Conservation (phyloP, 1,140 invertebrate species). For the Cotesia chilonis region DNA sequence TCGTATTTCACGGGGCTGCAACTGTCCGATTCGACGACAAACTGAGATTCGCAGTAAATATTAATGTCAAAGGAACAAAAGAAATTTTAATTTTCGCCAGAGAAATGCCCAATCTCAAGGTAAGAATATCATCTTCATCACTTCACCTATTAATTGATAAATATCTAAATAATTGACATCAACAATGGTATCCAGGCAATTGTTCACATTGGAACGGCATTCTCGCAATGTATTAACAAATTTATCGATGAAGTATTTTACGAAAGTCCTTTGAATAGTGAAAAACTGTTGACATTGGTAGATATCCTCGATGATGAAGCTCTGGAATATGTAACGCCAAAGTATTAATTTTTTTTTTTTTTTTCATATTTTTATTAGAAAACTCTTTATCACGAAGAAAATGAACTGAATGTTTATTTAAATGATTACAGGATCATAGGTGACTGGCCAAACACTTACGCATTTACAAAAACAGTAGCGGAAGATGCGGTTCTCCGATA, state of each 20-base stretch:
- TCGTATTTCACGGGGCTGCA: constrained; percentile 90
- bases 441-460: constrained; percentile 86
- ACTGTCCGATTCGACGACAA: constrained; percentile 90
- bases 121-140: constrained; percentile 48
- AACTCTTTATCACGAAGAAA: background rate
- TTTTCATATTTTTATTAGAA: background rate
- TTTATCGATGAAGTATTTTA: constrained; percentile 72
- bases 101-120: constrained; percentile 74
- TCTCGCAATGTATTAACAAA: constrained; percentile 70
- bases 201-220: constrained; percentile 74
- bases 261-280: constrained; percentile 57
- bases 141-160: constrained; percentile 7
- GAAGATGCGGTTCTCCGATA: constrained; percentile 77
- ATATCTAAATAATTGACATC: background rate
- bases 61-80: constrained; percentile 72
- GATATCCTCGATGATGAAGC: constrained; percentile 59
- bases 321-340: constrained; percentile 56
- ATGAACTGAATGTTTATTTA: background rate
- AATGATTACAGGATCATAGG: constrained; percentile 69
- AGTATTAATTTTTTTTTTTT: constrained; percentile 51
- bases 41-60: constrained; percentile 70
- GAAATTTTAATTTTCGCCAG: constrained; percentile 70
- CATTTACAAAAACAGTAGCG: constrained; percentile 83
- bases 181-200: constrained; percentile 48
- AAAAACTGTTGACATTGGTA: constrained; percentile 61